A percentile compares a stretch with the other conserved stretches of the same genome.
Conservation (phyloP, 2,797 vertebrate genomes). For the Setipinna tenuifilis region DNA sequence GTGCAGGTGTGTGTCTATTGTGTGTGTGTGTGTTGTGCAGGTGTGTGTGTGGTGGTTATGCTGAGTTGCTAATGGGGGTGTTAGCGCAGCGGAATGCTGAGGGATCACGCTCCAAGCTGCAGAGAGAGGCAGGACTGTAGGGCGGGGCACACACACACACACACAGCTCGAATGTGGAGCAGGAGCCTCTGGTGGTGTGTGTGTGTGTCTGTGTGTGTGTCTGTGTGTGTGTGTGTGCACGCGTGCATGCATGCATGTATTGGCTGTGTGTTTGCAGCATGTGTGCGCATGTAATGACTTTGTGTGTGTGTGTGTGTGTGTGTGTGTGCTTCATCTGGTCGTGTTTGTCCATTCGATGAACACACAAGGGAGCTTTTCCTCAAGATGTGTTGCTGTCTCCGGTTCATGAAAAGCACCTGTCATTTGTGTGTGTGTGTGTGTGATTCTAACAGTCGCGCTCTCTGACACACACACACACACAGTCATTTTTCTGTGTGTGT, state of each 20-base stretch:
- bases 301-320: neutral
- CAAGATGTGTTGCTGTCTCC: neutral
- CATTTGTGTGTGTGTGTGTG: neutral
- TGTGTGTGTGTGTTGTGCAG: conserved; percentile 1
- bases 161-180: too few relatives aligned
- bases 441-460: neutral
- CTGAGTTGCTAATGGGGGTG: neutral
- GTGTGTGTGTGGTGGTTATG: neutral
- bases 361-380: neutral
- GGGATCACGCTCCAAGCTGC: neutral
- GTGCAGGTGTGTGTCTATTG: too few relatives aligned
- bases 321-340: neutral
- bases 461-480: too few relatives aligned
- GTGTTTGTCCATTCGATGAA: neutral
- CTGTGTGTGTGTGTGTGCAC: too few relatives aligned
- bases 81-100: neutral
- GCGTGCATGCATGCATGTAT: too few relatives aligned
- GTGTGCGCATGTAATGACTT: too few relatives aligned
- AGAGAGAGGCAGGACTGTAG: neutral
- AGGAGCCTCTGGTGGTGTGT: too few relatives aligned
- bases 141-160: neutral
- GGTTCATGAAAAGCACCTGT: neutral
- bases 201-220: too few relatives aligned
- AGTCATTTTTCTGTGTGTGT: too few relatives aligned
- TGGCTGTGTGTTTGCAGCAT: too few relatives aligned